phyloP scores from a whole-genome alignment of 2,888 invertebrate species.

The Agrotis puta region DNA sequence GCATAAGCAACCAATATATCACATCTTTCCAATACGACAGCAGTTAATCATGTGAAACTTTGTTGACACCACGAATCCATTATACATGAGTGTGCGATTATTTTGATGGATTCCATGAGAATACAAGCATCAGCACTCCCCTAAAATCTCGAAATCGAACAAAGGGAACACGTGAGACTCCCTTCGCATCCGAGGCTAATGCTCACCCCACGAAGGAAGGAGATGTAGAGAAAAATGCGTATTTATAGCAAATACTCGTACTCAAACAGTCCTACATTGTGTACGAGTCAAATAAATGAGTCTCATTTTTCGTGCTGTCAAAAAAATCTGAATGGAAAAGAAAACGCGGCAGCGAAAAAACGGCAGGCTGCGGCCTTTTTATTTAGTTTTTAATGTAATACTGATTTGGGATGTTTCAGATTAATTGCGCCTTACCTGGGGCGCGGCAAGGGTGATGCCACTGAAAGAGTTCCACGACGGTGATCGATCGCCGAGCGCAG shows the following conservation, averaged over 20 bases:
- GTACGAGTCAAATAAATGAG: conserved; percentile 91
- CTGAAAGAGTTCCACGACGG: conserved; percentile 91
- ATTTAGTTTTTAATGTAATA: conserved; percentile 90
- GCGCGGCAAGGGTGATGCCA: conserved; percentile 87
- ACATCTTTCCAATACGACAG: conserved; percentile 70
- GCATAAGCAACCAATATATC: conserved; percentile 62
- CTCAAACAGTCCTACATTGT: conserved; percentile 92
- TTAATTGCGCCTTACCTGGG: conserved; percentile 90
- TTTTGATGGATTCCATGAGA: conserved; percentile 89
- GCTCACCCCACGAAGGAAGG: conserved; percentile 89
- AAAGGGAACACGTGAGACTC: conserved; percentile 89
- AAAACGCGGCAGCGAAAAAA: conserved; percentile 89
- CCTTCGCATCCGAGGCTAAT: conserved; percentile 87
- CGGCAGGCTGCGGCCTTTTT: conserved; percentile 87
- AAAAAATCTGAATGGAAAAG: conserved; percentile 91
- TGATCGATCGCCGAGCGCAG: conserved; percentile 89
- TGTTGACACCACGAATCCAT: conserved; percentile 86
- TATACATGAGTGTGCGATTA: conserved; percentile 88
- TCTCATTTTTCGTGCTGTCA: conserved; percentile 91
- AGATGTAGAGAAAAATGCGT: conserved; percentile 91
- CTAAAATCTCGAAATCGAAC: conserved; percentile 90
- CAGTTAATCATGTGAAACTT: conserved; percentile 82
- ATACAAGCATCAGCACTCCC: conserved; percentile 89
- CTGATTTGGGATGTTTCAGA: conserved; percentile 91
- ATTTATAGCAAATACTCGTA: conserved; percentile 92